Evolutionary conservation across 1,140 invertebrate species (phyloP).

Genomic region (Camponotus pennsylvanicus): DNA sequence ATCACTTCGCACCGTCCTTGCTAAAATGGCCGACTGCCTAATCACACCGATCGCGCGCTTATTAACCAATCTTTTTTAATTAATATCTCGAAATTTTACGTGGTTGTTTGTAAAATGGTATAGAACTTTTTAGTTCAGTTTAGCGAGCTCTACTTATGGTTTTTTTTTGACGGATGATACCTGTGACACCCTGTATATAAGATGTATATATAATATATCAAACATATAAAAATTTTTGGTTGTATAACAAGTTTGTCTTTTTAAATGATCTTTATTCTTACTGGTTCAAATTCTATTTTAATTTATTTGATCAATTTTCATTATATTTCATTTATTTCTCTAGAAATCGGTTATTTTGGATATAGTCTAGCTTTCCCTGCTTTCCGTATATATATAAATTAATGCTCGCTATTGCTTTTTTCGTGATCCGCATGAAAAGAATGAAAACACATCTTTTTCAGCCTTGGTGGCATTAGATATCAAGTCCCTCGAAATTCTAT

Average conservation of each 20-base stretch:
- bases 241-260: neutral
- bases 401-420: neutral
- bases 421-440: neutral
- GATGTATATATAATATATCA: too few relatives aligned
- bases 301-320: neutral
- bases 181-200: too few relatives aligned
- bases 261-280: neutral
- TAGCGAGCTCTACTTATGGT: too few relatives aligned
- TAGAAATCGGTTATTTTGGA: neutral
- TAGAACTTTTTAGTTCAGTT: too few relatives aligned
- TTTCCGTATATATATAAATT: neutral
- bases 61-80: too few relatives aligned
- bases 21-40: too few relatives aligned
- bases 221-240: neutral
- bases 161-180: too few relatives aligned
- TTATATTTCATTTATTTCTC: neutral
- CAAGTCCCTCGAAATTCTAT: slow-evolving; percentile 36
- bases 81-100: too few relatives aligned
- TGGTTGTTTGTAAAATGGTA: too few relatives aligned
- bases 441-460: slow-evolving; percentile 28
- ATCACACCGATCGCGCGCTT: too few relatives aligned
- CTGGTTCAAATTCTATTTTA: neutral
- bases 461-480: slow-evolving; percentile 45
- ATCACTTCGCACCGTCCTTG: too few relatives aligned
- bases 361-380: neutral